These are phyloP conservation scores for Pipistrellus pipistrellus DNA, from an alignment of 2,797 vertebrate genomes.

Conservation along the genomic window DNA sequence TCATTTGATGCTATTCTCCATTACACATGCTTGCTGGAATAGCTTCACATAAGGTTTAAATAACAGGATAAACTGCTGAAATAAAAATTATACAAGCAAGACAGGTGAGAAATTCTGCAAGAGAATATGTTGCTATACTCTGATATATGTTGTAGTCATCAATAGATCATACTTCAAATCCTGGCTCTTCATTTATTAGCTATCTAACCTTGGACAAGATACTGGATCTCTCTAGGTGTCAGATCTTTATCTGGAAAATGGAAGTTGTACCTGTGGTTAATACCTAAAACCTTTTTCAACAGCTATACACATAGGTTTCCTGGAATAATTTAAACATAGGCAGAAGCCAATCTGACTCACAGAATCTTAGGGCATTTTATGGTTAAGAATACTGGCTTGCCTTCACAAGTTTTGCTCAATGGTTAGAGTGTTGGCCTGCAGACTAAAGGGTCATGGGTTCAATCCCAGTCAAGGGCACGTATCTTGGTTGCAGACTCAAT, in stretches of 20 bases:
- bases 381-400: not conserved
- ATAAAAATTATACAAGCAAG: slow-evolving; percentile 24
- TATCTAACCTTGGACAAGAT: not conserved
- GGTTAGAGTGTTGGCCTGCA: no score
- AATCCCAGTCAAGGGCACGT: no score
- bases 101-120: not conserved
- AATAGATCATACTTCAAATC: not conserved
- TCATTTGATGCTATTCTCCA: not conserved
- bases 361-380: not conserved
- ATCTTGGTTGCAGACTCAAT: no score
- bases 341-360: not conserved
- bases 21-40: not conserved
- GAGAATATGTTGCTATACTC: not conserved
- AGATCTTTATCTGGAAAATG: not conserved
- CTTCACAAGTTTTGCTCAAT: no score
- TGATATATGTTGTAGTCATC: not conserved
- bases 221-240: not conserved
- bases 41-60: slow-evolving; percentile 16
- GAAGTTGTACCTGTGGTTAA: not conserved
- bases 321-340: not conserved
- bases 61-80: not conserved
- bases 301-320: not conserved
- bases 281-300: not conserved
- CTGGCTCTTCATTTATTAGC: not conserved
- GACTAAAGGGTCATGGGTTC: no score